Evolutionary conservation across 2,797 vertebrate genomes (phyloP).

Genomic region (Myotis pilosus): DNA sequence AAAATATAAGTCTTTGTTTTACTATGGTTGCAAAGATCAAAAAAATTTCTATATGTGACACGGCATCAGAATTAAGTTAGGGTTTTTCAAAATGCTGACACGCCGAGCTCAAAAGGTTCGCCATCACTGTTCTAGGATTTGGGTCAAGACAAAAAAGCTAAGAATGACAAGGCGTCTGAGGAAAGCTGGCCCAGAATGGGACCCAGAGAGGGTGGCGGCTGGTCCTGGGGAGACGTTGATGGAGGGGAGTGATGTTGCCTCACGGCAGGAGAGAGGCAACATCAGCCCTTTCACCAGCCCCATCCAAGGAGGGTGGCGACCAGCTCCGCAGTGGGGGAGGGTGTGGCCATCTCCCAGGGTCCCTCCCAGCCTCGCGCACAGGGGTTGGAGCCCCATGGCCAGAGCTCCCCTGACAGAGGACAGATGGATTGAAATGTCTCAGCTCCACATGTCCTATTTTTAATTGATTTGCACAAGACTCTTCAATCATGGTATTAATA

Average conservation of each 20-base stretch:
- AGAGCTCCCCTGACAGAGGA: constrained; percentile 23
- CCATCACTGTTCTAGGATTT: background rate
- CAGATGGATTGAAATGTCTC: constrained; percentile 11
- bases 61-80: no score
- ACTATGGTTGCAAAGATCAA: no score
- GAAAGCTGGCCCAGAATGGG: background rate
- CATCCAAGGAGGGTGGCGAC: background rate
- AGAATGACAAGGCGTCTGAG: background rate
- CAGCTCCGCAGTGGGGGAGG: no score
- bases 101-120: no score
- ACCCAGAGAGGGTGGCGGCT: background rate
- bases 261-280: background rate
- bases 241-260: no score
- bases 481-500: constrained; percentile 72
- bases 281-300: background rate
- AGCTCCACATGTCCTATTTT: constrained; percentile 38
- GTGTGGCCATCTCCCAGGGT: background rate
- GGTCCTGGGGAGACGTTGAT: background rate
- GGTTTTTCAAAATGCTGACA: no score
- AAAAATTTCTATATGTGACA: no score
- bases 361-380: background rate
- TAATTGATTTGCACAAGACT: constrained; percentile 66
- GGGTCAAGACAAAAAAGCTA: background rate
- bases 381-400: background rate
- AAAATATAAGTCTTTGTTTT: no score